phyloP scores from a whole-genome alignment of 2,888 invertebrate species.

The Salpingus planirostris region DNA sequence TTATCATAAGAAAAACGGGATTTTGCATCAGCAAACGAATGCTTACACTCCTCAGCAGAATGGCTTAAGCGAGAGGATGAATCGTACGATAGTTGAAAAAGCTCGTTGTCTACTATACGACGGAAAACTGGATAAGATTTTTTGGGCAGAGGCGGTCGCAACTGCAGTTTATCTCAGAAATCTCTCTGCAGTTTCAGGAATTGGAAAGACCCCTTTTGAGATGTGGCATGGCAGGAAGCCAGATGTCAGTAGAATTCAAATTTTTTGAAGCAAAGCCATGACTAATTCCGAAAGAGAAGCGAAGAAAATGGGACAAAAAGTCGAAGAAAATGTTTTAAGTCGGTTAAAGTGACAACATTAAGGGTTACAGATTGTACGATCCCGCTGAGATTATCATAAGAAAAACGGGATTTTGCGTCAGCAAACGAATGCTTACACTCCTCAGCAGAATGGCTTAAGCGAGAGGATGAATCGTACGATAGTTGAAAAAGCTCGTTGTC shows the following conservation, averaged over 20 bases:
- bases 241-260: slow-evolving; percentile 25
- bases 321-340: slow-evolving; percentile 24
- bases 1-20: slow-evolving; percentile 20
- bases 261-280: slow-evolving; percentile 32
- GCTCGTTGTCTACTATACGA: neutral
- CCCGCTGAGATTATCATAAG: slow-evolving; percentile 13
- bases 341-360: slow-evolving; percentile 27
- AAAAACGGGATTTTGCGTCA: slow-evolving; percentile 27
- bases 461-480: neutral
- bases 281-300: slow-evolving; percentile 26
- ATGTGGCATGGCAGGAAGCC: slow-evolving; percentile 12
- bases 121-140: neutral
- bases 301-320: slow-evolving; percentile 28
- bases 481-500: neutral
- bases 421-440: slow-evolving; percentile 6
- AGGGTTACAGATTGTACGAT: slow-evolving; percentile 9
- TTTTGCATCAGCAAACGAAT: slow-evolving; percentile 22
- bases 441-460: neutral
- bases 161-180: slow-evolving; percentile 10
- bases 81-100: neutral
- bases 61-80: neutral
- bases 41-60: neutral
- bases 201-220: slow-evolving; percentile 6
- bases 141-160: slow-evolving; percentile 9
- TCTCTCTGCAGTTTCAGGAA: slow-evolving; percentile 2